Evolutionary conservation across 2,888 invertebrate genomes (phyloP).

Genomic region (Salpingus planirostris): DNA sequence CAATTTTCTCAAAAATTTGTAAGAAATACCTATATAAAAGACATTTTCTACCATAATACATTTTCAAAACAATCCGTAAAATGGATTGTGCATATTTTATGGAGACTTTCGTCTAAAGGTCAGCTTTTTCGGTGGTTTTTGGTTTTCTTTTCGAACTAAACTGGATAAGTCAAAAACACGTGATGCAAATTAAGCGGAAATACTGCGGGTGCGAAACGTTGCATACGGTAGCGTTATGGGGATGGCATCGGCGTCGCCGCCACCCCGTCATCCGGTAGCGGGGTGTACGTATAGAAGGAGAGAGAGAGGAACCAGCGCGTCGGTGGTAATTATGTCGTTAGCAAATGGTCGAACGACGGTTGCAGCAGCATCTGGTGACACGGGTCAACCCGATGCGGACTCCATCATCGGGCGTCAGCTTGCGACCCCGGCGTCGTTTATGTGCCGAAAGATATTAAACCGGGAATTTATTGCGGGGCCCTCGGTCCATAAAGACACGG

Average conservation of each 20-base stretch:
- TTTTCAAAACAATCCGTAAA: too few species aligned
- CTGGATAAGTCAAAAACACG: too few species aligned
- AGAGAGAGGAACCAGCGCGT: constrained; percentile 15
- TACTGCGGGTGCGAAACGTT: too few species aligned
- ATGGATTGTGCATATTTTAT: too few species aligned
- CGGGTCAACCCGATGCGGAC: constrained; percentile 34
- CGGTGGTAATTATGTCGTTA: constrained; percentile 37
- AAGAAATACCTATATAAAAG: too few species aligned
- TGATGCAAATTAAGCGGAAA: too few species aligned
- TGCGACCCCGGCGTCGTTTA: constrained; percentile 39
- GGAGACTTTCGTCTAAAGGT: too few species aligned
- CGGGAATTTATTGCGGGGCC: constrained; percentile 38
- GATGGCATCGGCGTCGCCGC: neutral
- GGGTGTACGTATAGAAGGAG: neutral
- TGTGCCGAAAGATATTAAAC: constrained; percentile 41
- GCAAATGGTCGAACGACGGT: constrained; percentile 37
- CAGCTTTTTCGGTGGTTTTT: too few species aligned
- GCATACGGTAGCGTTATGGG: too few species aligned
- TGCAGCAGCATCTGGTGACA: constrained; percentile 35
- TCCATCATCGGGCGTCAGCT: constrained; percentile 41
- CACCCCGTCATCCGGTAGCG: neutral
- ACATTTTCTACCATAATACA: too few species aligned
- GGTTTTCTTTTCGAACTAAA: too few species aligned
- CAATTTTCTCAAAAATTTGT: too few species aligned
- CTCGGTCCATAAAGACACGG: constrained; percentile 32